phyloP scores from a whole-genome alignment of 2,888 invertebrate genomes.

The Eristalinus aeneus region DNA sequence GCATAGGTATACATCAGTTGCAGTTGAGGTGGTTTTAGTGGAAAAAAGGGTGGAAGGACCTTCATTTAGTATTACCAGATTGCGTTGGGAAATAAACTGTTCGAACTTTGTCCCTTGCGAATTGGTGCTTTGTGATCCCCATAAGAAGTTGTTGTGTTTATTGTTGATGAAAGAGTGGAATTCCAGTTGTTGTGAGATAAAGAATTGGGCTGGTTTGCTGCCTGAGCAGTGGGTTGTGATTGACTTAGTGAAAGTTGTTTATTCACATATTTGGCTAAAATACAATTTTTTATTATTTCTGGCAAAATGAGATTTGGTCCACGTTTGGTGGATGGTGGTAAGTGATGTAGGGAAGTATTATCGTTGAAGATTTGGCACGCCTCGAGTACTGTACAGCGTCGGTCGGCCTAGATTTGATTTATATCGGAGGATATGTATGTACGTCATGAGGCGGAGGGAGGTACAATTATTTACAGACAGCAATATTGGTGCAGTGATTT shows the following conservation, averaged over 20 bases:
- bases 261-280: neutral
- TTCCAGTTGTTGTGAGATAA: neutral
- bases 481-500: constrained; percentile 20
- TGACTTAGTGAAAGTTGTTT: neutral
- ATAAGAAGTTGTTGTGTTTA: neutral
- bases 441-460: constrained; percentile 9
- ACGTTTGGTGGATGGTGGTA: neutral
- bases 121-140: no score
- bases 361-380: constrained; percentile 24
- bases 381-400: neutral
- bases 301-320: neutral
- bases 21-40: no score
- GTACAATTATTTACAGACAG: constrained; percentile 8
- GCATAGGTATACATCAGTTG: no score
- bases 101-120: neutral
- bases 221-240: neutral
- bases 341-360: constrained; percentile 7
- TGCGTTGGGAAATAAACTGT: neutral
- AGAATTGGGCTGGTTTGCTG: neutral
- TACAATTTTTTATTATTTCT: constrained; percentile 9
- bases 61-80: no score
- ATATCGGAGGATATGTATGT: constrained; percentile 4
- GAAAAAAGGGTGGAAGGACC: no score
- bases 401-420: no score
- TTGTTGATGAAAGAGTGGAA: neutral